These are phyloP conservation scores for Eospalax fontanierii DNA, from an alignment of 2,797 vertebrate genomes.

Conservation along the genomic window DNA sequence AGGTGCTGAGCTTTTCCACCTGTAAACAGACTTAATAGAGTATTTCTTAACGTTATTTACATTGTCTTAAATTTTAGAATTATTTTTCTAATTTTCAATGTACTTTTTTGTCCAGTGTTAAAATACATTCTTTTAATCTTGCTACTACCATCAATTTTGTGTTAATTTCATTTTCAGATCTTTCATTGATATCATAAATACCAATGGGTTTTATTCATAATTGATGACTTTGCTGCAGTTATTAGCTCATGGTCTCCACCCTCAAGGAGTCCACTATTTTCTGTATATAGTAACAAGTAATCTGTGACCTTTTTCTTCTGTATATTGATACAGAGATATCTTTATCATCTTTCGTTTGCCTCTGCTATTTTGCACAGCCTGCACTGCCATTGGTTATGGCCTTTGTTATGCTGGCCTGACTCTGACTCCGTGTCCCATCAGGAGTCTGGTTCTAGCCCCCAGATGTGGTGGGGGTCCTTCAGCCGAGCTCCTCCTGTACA, in stretches of 20 bases:
- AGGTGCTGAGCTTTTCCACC: background rate
- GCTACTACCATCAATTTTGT: background rate
- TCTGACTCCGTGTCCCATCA: no score
- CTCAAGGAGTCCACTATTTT: background rate
- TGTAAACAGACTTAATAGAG: background rate
- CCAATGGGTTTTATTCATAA: background rate
- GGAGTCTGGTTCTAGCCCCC: background rate
- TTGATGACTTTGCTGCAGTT: background rate
- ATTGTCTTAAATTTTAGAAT: background rate
- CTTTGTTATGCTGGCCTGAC: background rate
- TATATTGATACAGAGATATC: background rate
- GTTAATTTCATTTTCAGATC: background rate
- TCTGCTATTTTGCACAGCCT: no score
- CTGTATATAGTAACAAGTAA: background rate
- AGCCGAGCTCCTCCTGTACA: no score
- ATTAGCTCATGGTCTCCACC: background rate
- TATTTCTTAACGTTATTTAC: background rate
- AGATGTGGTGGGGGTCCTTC: background rate
- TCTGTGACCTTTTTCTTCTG: background rate
- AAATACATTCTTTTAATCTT: background rate
- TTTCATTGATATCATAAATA: background rate
- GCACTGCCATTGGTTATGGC: background rate
- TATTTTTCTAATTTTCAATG: background rate
- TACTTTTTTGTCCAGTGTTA: background rate
- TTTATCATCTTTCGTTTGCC: background rate